Conservation (phyloP, 2,113 vertebrate species). For the Cyanoliseus patagonus region DNA sequence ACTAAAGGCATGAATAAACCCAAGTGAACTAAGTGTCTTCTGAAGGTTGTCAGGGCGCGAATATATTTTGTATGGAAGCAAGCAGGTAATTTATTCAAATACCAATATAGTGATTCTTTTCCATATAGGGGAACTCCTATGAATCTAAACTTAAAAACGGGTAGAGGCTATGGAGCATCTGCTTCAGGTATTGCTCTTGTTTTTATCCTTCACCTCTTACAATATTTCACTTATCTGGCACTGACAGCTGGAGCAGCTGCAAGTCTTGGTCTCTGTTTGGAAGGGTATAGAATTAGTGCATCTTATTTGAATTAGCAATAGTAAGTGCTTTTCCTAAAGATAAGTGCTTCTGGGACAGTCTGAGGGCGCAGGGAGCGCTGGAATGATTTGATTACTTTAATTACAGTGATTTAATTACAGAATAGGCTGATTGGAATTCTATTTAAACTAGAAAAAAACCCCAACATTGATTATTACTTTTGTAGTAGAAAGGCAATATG, state of each 20-base stretch:
- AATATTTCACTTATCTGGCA: not conserved
- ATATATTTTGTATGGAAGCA: not conserved
- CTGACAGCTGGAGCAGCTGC: not conserved
- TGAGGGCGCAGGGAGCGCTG: not conserved
- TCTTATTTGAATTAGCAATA: not conserved
- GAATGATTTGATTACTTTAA: not conserved
- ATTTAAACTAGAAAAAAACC: not conserved
- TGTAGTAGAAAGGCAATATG: not conserved
- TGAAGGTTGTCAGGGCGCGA: not conserved
- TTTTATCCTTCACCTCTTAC: constrained; percentile 26
- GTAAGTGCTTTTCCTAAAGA: not conserved
- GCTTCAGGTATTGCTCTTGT: constrained; percentile 62
- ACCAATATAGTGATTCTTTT: not conserved
- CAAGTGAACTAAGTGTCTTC: not conserved
- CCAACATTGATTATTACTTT: not conserved
- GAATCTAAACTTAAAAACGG: constrained; percentile 77
- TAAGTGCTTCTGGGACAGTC: not conserved
- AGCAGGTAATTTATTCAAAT: not conserved
- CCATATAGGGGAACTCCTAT: constrained; percentile 72
- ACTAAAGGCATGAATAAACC: not conserved
- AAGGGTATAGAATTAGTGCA: not conserved
- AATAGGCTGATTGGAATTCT: not conserved
- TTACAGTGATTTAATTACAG: not conserved
- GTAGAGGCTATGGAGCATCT: constrained; percentile 70
- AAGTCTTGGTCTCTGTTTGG: not conserved